phyloP scores from a whole-genome alignment of 2,113 vertebrate genomes.

The Neoarius graeffei region DNA sequence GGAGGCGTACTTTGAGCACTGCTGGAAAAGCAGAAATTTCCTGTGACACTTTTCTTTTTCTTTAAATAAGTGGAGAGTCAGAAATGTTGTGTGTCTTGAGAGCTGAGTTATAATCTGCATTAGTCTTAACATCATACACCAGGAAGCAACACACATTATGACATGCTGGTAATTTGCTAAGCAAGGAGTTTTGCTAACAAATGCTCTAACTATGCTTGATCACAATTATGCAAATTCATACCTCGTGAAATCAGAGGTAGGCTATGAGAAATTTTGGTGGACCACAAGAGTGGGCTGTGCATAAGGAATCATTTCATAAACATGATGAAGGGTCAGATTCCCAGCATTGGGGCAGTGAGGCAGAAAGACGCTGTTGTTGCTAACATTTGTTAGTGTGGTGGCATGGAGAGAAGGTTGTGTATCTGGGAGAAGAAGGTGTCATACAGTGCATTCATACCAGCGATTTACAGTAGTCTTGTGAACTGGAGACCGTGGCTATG shows the following conservation, averaged over 20 bases:
- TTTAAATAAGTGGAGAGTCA: background rate
- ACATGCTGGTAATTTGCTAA: background rate
- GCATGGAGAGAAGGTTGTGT: constrained; percentile 31
- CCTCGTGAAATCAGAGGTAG: background rate
- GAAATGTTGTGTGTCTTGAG: background rate
- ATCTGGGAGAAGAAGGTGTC: constrained; percentile 45
- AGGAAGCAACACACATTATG: background rate
- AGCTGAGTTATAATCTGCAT: background rate
- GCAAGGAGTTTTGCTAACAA: background rate
- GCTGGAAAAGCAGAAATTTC: background rate
- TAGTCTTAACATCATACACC: background rate
- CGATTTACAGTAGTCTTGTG: constrained; percentile 58
- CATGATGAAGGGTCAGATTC: constrained; percentile 3
- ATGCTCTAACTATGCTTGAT: background rate
- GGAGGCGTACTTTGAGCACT: background rate
- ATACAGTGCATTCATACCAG: constrained; percentile 56
- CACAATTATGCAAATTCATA: background rate
- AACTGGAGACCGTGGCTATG: constrained; percentile 56
- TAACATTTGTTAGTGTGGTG: constrained; percentile 23
- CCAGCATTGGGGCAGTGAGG: constrained; percentile 4
- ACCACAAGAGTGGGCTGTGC: background rate
- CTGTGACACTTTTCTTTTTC: background rate
- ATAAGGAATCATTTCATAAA: background rate
- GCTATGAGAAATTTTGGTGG: background rate
- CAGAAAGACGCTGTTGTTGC: constrained; percentile 41